Percentiles rank a stretch among this genome's conserved stretches.
Conservation (phyloP, 2,113 vertebrate genomes). For the Microcebus lehilahytsara region DNA sequence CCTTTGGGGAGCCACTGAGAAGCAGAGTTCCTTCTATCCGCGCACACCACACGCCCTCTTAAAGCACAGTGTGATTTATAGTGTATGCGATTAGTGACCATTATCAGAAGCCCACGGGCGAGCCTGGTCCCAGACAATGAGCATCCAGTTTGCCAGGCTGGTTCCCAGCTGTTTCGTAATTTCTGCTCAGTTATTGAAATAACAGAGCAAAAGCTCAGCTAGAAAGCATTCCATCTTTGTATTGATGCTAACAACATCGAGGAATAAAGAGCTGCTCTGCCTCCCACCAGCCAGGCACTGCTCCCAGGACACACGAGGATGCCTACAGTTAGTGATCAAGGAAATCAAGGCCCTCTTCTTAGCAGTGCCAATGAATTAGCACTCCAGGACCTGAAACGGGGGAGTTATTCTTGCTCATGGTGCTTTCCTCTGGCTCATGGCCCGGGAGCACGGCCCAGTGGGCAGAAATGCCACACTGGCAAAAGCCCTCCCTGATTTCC, state of each 20-base stretch:
- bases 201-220: background rate
- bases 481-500: background rate
- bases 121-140: background rate
- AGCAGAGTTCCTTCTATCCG: background rate
- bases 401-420: background rate
- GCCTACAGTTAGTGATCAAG: slow-evolving; percentile 50
- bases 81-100: fast-evolving
- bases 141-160: background rate
- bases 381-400: background rate
- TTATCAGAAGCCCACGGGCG: background rate
- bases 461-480: background rate
- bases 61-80: background rate
- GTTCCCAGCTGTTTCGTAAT: background rate
- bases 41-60: background rate
- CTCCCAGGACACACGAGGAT: background rate
- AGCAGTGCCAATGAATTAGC: background rate
- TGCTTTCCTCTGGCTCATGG: background rate
- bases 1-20: background rate
- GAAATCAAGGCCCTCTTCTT: slow-evolving; percentile 26
- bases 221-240: background rate
- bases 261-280: background rate
- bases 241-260: background rate
- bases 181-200: slow-evolving; percentile 11
- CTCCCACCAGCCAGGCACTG: background rate
- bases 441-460: background rate